Percentiles rank a stretch among this genome's conserved stretches.
These are phyloP conservation scores for Triplophysa dalaica DNA, from an alignment of 2,113 vertebrate species.

Conservation along the genomic window DNA sequence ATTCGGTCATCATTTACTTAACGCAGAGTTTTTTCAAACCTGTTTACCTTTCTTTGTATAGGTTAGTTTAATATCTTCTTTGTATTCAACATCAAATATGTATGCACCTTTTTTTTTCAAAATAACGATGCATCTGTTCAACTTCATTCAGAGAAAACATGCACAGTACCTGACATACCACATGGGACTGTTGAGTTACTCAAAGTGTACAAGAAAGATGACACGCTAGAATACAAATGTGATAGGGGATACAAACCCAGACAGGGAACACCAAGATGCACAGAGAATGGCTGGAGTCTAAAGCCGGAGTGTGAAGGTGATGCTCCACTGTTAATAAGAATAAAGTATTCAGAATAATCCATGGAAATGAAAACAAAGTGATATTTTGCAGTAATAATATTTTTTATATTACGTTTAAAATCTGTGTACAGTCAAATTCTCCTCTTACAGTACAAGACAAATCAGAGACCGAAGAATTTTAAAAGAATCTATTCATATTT, in stretches of 20 bases:
- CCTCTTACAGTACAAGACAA: too few relatives aligned
- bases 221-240: constrained; percentile 33
- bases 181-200: neutral
- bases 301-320: neutral
- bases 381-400: too few relatives aligned
- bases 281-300: constrained; percentile 52
- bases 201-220: constrained; percentile 43
- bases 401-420: too few relatives aligned
- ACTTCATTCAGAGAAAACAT: constrained; percentile 58
- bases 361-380: too few relatives aligned
- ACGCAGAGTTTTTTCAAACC: too few relatives aligned
- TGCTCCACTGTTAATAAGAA: neutral
- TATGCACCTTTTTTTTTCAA: neutral
- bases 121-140: neutral
- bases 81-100: neutral
- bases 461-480: too few relatives aligned
- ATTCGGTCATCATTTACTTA: too few relatives aligned
- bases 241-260: neutral
- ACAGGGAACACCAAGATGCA: constrained; percentile 50
- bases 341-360: too few relatives aligned
- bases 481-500: too few relatives aligned
- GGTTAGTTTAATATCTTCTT: constrained; percentile 52
- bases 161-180: neutral
- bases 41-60: constrained; percentile 45
- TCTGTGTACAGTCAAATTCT: too few relatives aligned